Conservation (phyloP, 2,888 invertebrate genomes). For the Acrobasis repandana region DNA sequence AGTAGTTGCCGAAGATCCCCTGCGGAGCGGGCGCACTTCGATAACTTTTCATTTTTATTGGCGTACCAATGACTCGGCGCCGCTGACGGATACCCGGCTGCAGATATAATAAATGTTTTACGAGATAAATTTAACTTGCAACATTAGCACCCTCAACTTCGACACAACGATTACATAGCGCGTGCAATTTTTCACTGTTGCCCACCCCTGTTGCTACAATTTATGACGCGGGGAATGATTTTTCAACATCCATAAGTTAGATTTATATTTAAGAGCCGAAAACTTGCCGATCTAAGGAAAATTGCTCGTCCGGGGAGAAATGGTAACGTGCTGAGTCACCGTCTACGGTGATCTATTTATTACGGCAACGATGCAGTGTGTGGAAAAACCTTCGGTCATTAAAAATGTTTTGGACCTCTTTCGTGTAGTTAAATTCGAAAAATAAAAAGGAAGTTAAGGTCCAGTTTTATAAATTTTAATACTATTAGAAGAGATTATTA, state of each 20-base stretch:
- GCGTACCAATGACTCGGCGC: conserved; percentile 40
- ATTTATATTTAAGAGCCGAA: conserved; percentile 71
- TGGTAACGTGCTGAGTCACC: conserved; percentile 54
- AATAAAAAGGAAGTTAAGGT: no score
- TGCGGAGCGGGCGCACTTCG: conserved; percentile 28
- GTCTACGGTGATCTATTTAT: conserved; percentile 22
- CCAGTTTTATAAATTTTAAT: no score
- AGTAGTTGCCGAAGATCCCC: conserved; percentile 39
- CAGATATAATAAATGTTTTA: conserved; percentile 69
- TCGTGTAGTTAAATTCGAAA: background rate
- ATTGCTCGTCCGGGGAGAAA: conserved; percentile 45
- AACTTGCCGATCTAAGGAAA: conserved; percentile 50
- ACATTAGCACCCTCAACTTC: conserved; percentile 75
- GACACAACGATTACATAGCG: conserved; percentile 69
- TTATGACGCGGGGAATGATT: conserved; percentile 77
- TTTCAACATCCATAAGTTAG: conserved; percentile 75
- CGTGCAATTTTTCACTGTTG: conserved; percentile 76
- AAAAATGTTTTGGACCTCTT: background rate
- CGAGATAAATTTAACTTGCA: conserved; percentile 72
- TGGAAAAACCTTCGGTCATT: background rate
- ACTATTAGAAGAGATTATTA: no score
- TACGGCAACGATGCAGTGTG: conserved; percentile 7
- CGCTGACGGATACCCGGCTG: conserved; percentile 51
- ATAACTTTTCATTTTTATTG: conserved; percentile 47
- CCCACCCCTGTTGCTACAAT: conserved; percentile 70